Conservation (phyloP, 2,113 vertebrate species). For the Salvelinus alpinus region DNA sequence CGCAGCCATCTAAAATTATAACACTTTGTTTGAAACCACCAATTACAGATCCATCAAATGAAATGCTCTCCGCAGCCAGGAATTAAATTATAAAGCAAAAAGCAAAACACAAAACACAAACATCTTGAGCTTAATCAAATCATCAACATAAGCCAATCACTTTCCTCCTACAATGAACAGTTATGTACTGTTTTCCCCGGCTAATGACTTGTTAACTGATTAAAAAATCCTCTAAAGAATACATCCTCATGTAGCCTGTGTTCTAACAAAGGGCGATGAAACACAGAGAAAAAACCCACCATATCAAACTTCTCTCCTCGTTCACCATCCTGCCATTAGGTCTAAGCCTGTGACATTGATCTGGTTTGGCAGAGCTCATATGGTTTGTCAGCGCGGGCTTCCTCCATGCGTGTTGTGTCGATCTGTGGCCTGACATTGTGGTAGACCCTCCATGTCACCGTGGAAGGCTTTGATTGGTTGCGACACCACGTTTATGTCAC, state of each 20-base stretch:
- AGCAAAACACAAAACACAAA: slow-evolving; percentile 9
- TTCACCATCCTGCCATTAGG: slow-evolving; percentile 57
- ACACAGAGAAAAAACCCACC: background rate
- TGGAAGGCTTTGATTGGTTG: slow-evolving; percentile 57
- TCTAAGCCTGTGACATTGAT: slow-evolving; percentile 60
- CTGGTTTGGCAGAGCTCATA: slow-evolving; percentile 78
- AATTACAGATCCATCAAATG: slow-evolving; percentile 18
- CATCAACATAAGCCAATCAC: slow-evolving; percentile 1
- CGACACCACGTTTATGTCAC: slow-evolving; percentile 48
- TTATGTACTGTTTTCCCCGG: background rate
- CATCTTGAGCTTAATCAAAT: slow-evolving; percentile 16
- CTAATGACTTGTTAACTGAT: background rate
- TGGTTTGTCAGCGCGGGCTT: slow-evolving; percentile 78
- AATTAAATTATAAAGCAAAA: slow-evolving; percentile 2
- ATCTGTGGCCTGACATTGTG: slow-evolving; percentile 65
- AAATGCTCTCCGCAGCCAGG: background rate
- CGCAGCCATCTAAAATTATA: slow-evolving; percentile 1
- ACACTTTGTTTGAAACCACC: slow-evolving; percentile 4
- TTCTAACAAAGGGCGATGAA: background rate
- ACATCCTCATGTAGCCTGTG: background rate
- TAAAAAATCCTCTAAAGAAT: background rate
- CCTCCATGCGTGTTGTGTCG: slow-evolving; percentile 51
- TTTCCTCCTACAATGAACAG: slow-evolving; percentile 2
- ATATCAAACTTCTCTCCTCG: slow-evolving; percentile 7
- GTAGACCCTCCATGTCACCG: slow-evolving; percentile 57